Percentiles rank a stretch among this genome's conserved stretches.
Conservation (phyloP, 2,113 vertebrate genomes). For the Phasianus colchicus region DNA sequence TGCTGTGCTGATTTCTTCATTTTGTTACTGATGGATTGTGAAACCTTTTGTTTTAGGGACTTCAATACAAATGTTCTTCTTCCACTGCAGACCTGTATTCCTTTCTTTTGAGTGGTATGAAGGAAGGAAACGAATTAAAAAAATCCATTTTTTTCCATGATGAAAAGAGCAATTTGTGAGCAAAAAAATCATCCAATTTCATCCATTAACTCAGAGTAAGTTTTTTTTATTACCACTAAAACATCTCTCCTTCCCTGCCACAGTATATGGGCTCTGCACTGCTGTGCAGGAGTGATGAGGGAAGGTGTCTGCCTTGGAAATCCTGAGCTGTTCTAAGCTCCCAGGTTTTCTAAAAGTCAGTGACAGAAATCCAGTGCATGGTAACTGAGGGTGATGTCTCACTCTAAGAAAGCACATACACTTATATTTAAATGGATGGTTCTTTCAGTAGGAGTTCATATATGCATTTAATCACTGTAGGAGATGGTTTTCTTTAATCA, state of each 20-base stretch:
- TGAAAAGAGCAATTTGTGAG: neutral
- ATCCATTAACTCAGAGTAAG: neutral
- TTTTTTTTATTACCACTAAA: neutral
- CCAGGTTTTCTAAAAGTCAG: neutral
- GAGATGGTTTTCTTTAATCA: neutral
- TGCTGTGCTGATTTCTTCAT: neutral
- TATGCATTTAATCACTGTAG: neutral
- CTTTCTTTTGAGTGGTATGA: neutral
- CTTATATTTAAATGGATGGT: rapidly evolving
- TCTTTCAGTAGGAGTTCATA: neutral
- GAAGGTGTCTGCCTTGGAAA: neutral
- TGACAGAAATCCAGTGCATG: neutral
- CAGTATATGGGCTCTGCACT: rapidly evolving
- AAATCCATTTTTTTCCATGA: neutral
- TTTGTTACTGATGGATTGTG: neutral
- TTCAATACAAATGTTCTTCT: neutral
- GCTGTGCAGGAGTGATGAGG: neutral
- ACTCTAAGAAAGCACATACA: neutral
- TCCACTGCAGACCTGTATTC: neutral
- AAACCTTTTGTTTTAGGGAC: neutral
- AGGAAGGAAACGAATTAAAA: neutral
- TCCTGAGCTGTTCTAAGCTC: neutral
- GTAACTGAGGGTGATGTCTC: neutral
- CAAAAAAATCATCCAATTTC: neutral
- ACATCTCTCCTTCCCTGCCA: neutral